Percentiles rank a stretch among this genome's conserved stretches.
These are phyloP conservation scores for Cyanoderma ruficeps DNA, from an alignment of 2,113 vertebrate genomes.

Conservation along the genomic window DNA sequence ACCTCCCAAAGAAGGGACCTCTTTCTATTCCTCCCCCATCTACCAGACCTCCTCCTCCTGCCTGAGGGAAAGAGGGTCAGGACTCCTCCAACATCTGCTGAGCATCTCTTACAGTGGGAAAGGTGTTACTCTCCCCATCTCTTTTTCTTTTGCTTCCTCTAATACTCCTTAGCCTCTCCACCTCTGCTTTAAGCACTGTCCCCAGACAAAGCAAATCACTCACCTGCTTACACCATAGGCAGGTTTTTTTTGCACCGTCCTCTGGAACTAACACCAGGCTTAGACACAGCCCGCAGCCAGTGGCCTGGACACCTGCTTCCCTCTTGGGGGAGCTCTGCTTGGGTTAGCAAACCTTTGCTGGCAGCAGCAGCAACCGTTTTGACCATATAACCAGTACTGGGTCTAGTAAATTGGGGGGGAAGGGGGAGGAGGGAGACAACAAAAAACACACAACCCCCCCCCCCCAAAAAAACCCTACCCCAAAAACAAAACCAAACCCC, in stretches of 20 bases:
- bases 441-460: no score
- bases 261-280: not conserved
- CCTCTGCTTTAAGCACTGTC: not conserved
- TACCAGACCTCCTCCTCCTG: not conserved
- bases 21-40: no score
- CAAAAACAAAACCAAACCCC: no score
- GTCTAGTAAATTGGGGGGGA: accelerated
- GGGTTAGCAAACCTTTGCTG: not conserved
- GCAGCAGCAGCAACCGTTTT: not conserved
- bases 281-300: not conserved
- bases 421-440: accelerated
- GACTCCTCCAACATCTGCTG: not conserved
- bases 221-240: not conserved
- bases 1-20: not conserved
- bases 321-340: not conserved
- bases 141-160: not conserved
- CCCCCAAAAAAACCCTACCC: no score
- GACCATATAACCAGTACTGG: not conserved
- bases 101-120: not conserved
- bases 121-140: not conserved
- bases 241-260: no score
- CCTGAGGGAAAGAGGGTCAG: not conserved
- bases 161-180: not conserved
- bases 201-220: not conserved
- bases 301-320: not conserved